Conservation (phyloP, 2,797 vertebrate species). For the Stomatorhinus walkeri region DNA sequence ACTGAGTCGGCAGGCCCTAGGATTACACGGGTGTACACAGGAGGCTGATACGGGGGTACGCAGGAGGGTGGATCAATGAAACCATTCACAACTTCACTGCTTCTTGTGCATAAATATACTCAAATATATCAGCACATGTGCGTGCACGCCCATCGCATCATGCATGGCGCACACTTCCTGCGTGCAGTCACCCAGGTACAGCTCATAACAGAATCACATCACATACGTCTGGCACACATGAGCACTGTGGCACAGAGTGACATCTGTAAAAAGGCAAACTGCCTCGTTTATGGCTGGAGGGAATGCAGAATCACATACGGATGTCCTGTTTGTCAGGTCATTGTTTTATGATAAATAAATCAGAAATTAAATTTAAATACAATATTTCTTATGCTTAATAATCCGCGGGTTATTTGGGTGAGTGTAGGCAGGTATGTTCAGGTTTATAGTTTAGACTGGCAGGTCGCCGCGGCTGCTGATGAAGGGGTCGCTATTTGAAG, state of each 20-base stretch:
- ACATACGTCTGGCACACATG: neutral
- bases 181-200: neutral
- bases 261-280: neutral
- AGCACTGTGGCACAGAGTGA: neutral
- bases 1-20: neutral
- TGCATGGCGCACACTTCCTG: neutral
- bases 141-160: neutral
- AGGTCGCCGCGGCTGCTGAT: slow-evolving; percentile 34
- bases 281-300: neutral
- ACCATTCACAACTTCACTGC: slow-evolving; percentile 2
- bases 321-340: neutral
- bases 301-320: neutral
- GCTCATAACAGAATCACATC: neutral
- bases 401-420: neutral
- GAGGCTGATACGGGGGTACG: neutral
- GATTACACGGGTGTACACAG: neutral
- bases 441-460: slow-evolving; percentile 18
- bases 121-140: neutral
- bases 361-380: slow-evolving; percentile 21
- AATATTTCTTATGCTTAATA: neutral
- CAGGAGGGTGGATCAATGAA: neutral
- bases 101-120: slow-evolving; percentile 7
- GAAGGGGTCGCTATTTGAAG: slow-evolving; percentile 33
- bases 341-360: slow-evolving; percentile 12
- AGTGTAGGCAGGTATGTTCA: neutral